phyloP scores from a whole-genome alignment of 2,888 invertebrate species.

The Biston betularia region DNA sequence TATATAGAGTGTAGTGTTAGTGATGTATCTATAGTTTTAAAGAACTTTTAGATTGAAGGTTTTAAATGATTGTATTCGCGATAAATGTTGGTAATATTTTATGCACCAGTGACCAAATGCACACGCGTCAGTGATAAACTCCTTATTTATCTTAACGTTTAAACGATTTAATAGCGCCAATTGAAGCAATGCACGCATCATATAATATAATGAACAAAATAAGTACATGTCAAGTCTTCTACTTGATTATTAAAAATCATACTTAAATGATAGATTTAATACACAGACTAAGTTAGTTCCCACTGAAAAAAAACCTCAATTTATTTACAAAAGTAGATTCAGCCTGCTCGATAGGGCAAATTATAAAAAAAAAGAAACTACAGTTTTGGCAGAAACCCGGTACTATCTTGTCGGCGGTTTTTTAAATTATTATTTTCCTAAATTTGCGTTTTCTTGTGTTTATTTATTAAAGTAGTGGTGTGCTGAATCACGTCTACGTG shows the following conservation, averaged over 20 bases:
- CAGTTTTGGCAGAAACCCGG: too few relatives aligned
- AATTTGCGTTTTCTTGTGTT: too few relatives aligned
- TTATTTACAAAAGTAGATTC: too few relatives aligned
- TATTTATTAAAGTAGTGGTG: too few relatives aligned
- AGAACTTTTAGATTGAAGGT: background rate
- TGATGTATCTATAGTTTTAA: too few relatives aligned
- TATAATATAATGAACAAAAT: slow-evolving; percentile 18
- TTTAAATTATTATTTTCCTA: too few relatives aligned
- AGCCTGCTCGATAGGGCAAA: too few relatives aligned
- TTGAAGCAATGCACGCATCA: slow-evolving; percentile 8
- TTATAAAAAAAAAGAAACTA: too few relatives aligned
- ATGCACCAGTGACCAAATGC: background rate
- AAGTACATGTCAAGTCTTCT: slow-evolving; percentile 44
- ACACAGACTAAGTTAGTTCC: background rate
- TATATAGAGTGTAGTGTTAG: too few relatives aligned
- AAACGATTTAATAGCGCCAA: slow-evolving; percentile 21
- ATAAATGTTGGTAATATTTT: background rate
- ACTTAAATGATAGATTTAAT: slow-evolving; percentile 22
- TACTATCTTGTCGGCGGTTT: too few relatives aligned
- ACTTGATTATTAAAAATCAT: slow-evolving; percentile 23
- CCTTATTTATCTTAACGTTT: slow-evolving; percentile 37
- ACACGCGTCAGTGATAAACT: background rate
- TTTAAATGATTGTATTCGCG: background rate
- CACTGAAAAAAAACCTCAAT: too few relatives aligned
- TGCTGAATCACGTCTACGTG: too few relatives aligned